Base-by-base conservation (phyloP, 2,797 vertebrate species). In the Borostomias antarcticus region DNA sequence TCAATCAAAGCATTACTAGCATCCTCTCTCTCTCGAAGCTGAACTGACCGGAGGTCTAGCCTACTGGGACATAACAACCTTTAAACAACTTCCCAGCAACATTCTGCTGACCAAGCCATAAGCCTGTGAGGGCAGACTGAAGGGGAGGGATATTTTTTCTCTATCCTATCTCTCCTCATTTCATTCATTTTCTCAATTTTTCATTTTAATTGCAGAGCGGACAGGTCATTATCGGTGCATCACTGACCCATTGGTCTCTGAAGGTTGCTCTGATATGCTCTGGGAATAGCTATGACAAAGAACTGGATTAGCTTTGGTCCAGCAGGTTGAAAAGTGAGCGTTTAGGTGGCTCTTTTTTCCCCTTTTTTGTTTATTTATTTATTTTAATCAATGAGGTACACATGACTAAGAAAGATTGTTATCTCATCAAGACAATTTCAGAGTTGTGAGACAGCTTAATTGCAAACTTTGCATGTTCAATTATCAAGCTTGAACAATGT, bases 131-230 rank as follows among this genome's bases (percentile, higher is more conserved):
- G 70, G 77, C 66, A 75, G 48, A 77, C 62, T 56, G 19, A 28
- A 74, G 74, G 62, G 64, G 65, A 32, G 62, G 47, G 37, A 17
- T 70, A 69, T 69, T 64, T 62, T 43, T 17, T 5, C 13, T 8
- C 13, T 43, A 6, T 17, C 40, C 40, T 45, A 53, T 40, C 33
- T 40, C 51, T 52, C 53, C 40, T 35, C 9, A 15, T 52, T 59
- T 48, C 25, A 28, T 43, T 52, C 23, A 43, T 64, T 65, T 66
- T 25, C 29, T 37, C 84, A 88, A 82, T 88, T 88, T 88, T 87
- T 88, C 82, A 91, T 88, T 86, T 89, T 89, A 92, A 91, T 92
- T 92, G 88, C 83, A 80, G 80, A 84, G 75, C 77, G 78, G 89
- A 90, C 90, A 91, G 89, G 87, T 91, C 84, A 92, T 91, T 92